Evolutionary conservation across 2,888 invertebrate genomes (phyloP).

Genomic region (Itoplectis maculator): DNA sequence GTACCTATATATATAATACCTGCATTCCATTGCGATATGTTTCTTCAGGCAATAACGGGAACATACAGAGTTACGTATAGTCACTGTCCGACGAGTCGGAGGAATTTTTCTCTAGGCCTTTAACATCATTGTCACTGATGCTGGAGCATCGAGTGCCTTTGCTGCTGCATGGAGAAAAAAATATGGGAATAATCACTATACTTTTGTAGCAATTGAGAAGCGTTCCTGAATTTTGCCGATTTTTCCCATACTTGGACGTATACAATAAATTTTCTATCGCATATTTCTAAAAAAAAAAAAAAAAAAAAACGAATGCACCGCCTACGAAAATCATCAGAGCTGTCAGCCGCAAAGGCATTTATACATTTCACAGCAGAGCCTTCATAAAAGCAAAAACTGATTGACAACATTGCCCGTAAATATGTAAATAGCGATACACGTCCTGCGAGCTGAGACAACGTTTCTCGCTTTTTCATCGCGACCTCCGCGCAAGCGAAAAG

Average conservation of each 20-base stretch:
- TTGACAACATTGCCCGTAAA: background rate
- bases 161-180: too few species aligned
- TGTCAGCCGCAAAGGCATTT: too few species aligned
- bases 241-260: too few species aligned
- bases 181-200: too few species aligned
- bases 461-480: background rate
- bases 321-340: too few species aligned
- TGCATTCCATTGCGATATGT: constrained; percentile 19
- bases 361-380: too few species aligned
- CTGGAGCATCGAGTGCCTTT: background rate
- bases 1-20: background rate
- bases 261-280: too few species aligned
- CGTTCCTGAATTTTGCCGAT: too few species aligned
- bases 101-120: constrained; percentile 11
- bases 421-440: constrained; percentile 8
- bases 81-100: background rate
- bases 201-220: too few species aligned
- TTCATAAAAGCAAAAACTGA: too few species aligned
- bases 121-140: constrained; percentile 27
- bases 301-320: background rate
- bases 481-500: too few species aligned
- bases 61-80: constrained; percentile 1
- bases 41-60: constrained; percentile 20
- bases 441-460: background rate
- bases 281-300: background rate